Conservation (phyloP, 2,797 vertebrate genomes). For the Pangasius mekongensis region DNA sequence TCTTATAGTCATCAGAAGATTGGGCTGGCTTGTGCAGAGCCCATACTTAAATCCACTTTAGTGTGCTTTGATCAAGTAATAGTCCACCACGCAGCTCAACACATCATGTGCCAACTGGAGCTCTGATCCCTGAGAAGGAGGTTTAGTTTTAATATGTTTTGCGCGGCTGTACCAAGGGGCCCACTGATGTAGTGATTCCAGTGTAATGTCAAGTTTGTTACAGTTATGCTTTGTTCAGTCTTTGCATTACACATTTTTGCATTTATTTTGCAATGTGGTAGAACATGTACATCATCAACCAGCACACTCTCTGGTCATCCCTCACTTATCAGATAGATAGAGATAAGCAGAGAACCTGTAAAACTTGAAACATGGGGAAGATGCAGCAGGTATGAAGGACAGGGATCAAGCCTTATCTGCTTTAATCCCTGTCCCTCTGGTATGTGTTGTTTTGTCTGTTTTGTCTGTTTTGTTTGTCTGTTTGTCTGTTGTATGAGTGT, state of each 20-base stretch:
- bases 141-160: conserved; percentile 12
- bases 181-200: neutral
- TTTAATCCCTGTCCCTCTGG: neutral
- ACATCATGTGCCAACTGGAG: conserved; percentile 48
- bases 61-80: conserved; percentile 72
- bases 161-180: neutral
- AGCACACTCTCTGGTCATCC: neutral
- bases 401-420: neutral
- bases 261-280: neutral
- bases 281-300: neutral
- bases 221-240: neutral
- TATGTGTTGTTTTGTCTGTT: conserved; percentile 23
- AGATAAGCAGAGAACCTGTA: neutral
- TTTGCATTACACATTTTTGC: neutral
- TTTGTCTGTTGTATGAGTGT: neutral
- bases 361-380: neutral
- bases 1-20: conserved; percentile 10
- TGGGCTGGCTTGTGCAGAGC: conserved; percentile 7
- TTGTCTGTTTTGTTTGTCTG: conserved; percentile 1
- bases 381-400: conserved; percentile 22
- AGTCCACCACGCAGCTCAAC: conserved; percentile 54
- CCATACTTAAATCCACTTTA: conserved; percentile 67
- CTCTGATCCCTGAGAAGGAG: conserved; percentile 30
- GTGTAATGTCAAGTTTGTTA: neutral
- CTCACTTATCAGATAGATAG: neutral